These are phyloP conservation scores for Macquaria ambigua DNA, from an alignment of 2,113 vertebrate genomes.

Conservation along the genomic window DNA sequence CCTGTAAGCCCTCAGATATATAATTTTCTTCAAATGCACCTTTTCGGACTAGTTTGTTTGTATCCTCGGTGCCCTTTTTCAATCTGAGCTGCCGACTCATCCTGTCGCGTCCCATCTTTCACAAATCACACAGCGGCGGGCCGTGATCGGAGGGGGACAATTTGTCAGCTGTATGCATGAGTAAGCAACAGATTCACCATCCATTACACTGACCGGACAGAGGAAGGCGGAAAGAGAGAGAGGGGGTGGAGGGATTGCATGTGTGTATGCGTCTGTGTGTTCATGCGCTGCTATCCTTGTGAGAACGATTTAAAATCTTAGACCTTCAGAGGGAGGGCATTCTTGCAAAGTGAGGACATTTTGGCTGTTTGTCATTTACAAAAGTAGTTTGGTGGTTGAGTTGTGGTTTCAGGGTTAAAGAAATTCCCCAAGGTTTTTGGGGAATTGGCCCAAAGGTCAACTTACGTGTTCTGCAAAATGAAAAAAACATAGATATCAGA, in stretches of 20 bases:
- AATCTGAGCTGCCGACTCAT: constrained; percentile 75
- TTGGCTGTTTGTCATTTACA: constrained; percentile 29
- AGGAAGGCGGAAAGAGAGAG: constrained; percentile 36
- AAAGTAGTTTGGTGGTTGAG: constrained; percentile 1
- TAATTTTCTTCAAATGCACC: constrained; percentile 84
- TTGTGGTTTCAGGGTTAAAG: constrained; percentile 13
- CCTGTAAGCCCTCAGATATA: constrained; percentile 75
- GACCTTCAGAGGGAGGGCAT: constrained; percentile 31
- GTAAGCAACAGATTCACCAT: constrained; percentile 84
- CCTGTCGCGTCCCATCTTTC: constrained; percentile 75
- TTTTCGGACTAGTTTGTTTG: constrained; percentile 73
- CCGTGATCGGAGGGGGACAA: constrained; percentile 81
- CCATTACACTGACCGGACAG: constrained; percentile 84
- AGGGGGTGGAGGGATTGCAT: constrained; percentile 8
- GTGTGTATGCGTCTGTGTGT: constrained; percentile 26
- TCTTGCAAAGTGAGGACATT: constrained; percentile 38
- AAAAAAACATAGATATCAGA: constrained; percentile 5
- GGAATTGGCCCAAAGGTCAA: constrained; percentile 1
- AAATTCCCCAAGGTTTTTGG: background rate
- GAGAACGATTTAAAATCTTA: constrained; percentile 28
- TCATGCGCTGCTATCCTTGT: constrained; percentile 8
- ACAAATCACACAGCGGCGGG: constrained; percentile 77
- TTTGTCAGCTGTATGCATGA: constrained; percentile 86
- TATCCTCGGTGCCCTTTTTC: constrained; percentile 80
- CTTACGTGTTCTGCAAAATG: constrained; percentile 13